A percentile compares a stretch with the other conserved stretches of the same genome.
phyloP scores from a whole-genome alignment of 92 coral and sea anemone genomes.

The Diadumene lineata region DNA sequence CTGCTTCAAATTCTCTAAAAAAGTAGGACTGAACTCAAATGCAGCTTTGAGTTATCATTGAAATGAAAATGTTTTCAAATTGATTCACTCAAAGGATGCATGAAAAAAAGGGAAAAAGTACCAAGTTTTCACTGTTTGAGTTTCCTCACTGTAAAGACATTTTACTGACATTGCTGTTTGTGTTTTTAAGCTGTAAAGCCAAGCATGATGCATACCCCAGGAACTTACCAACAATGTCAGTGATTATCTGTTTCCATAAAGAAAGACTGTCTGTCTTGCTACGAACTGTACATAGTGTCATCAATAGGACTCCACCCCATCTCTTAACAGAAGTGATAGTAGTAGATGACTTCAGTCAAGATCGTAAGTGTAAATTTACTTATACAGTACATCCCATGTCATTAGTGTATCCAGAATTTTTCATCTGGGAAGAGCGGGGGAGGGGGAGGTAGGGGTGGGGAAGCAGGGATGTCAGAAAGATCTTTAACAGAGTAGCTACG shows the following conservation, averaged over 20 bases:
- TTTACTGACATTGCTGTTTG: neutral
- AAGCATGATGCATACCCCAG: conserved; percentile 75
- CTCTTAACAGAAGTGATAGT: conserved; percentile 88
- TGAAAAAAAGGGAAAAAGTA: too few species aligned
- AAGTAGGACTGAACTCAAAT: too few species aligned
- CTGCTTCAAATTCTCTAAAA: too few species aligned
- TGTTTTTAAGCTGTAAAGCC: conserved; percentile 72
- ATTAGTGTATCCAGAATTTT: too few species aligned
- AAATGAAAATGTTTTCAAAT: neutral
- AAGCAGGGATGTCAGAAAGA: too few species aligned
- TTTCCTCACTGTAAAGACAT: neutral
- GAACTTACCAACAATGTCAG: conserved; percentile 88
- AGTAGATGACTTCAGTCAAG: conserved; percentile 99
- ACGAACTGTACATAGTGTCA: conserved; percentile 94
- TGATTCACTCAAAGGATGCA: too few species aligned
- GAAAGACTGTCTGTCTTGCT: conserved; percentile 91
- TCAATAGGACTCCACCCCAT: conserved; percentile 96
- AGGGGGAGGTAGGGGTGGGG: too few species aligned
- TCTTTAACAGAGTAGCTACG: too few species aligned
- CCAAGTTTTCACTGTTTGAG: neutral
- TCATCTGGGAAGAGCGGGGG: too few species aligned
- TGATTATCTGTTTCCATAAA: conserved; percentile 95
- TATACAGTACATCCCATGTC: too few species aligned
- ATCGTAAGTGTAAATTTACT: conserved; percentile 88
- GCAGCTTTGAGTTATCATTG: too few species aligned